Evolutionary conservation across 2,113 vertebrate genomes (phyloP).

Genomic region (Protobothrops flavoviridis): DNA sequence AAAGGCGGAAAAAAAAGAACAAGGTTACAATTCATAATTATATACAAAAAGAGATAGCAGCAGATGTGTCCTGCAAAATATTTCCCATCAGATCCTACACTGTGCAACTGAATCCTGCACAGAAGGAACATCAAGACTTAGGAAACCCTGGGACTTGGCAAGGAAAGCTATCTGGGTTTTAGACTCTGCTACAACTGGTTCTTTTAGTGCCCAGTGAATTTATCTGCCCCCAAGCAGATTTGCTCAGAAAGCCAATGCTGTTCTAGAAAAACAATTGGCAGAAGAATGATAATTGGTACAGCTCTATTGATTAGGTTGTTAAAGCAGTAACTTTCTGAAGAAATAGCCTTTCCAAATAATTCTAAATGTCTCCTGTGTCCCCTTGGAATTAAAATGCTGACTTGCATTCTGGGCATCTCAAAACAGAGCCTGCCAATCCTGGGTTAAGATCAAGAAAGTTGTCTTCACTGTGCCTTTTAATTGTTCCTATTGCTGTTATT

Average conservation of each 20-base stretch:
- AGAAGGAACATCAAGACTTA: not conserved
- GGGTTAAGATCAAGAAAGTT: not conserved
- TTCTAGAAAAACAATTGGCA: not conserved
- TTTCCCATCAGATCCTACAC: not conserved
- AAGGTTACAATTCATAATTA: not conserved
- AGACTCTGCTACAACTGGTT: not conserved
- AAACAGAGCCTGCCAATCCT: slow-evolving; percentile 31
- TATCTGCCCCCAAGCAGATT: not conserved
- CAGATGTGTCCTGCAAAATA: not conserved
- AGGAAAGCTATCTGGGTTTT: not conserved
- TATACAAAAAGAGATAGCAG: not conserved
- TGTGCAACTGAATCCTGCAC: not conserved
- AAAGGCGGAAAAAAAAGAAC: not conserved
- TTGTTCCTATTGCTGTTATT: slow-evolving; percentile 51
- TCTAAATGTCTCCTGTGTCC: slow-evolving; percentile 4
- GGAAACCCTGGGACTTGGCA: not conserved
- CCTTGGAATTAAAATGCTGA: slow-evolving; percentile 23
- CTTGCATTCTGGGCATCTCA: slow-evolving; percentile 30
- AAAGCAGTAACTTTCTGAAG: not conserved
- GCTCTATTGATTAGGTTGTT: not conserved
- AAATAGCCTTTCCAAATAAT: not conserved
- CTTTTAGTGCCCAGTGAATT: not conserved
- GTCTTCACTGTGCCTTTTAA: slow-evolving; percentile 12
- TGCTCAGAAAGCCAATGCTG: not conserved
- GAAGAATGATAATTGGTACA: not conserved